phyloP scores from a whole-genome alignment of 1,140 invertebrate genomes.

The Elysia chlorotica region DNA sequence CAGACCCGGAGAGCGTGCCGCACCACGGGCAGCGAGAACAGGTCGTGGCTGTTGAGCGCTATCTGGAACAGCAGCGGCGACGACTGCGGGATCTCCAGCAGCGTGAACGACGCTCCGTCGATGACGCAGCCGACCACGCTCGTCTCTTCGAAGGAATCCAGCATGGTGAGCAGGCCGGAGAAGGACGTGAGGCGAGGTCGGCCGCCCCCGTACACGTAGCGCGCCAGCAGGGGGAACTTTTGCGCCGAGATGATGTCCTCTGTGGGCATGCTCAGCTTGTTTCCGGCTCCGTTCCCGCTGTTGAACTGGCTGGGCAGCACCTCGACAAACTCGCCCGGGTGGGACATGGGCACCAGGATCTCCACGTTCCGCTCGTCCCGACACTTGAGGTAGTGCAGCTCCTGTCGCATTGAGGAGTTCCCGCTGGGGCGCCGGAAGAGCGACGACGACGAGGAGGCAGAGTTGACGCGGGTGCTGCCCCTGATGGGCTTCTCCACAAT shows the following conservation, averaged over 20 bases:
- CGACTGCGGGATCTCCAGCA: slow-evolving; percentile 31
- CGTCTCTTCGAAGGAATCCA: slow-evolving; percentile 37
- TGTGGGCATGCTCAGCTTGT: slow-evolving; percentile 24
- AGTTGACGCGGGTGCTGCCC: slow-evolving; percentile 26
- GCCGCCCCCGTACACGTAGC: slow-evolving; percentile 31
- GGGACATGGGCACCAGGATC: slow-evolving; percentile 17
- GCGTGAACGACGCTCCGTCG: slow-evolving; percentile 23
- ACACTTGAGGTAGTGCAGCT: slow-evolving; percentile 35
- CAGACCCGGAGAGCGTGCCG: slow-evolving; percentile 27
- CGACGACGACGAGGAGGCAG: background rate
- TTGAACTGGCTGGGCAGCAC: slow-evolving; percentile 23
- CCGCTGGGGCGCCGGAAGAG: background rate
- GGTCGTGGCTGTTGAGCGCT: slow-evolving; percentile 32
- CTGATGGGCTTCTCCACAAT: slow-evolving; percentile 27
- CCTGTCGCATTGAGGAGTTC: slow-evolving; percentile 4
- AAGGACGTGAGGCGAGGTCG: slow-evolving; percentile 31
- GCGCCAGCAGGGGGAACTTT: slow-evolving; percentile 31
- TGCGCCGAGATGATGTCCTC: slow-evolving; percentile 27
- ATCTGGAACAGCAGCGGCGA: slow-evolving; percentile 33
- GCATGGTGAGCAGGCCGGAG: slow-evolving; percentile 33
- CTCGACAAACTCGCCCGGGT: slow-evolving; percentile 34
- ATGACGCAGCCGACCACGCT: slow-evolving; percentile 32
- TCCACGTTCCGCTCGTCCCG: slow-evolving; percentile 31
- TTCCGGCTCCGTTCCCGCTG: too few relatives aligned
- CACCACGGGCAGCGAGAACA: slow-evolving; percentile 27